Evolutionary conservation across 2,113 vertebrate genomes (phyloP), one percentile per base, ranked within the genome.

Genomic region (Nothoprocta pentlandii): DNA sequence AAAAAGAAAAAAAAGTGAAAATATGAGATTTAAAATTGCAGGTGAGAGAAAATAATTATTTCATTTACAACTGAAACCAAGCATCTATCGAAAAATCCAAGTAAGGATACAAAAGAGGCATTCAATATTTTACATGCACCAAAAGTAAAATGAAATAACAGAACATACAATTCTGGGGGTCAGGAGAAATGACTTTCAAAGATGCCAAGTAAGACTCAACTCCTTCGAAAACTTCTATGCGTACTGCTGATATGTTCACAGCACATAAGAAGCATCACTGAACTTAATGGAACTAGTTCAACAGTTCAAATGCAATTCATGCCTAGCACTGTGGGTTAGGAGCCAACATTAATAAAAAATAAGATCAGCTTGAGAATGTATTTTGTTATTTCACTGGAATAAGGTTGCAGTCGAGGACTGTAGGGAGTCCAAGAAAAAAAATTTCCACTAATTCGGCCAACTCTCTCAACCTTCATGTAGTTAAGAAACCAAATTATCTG

Each of bases 241-340:
- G 25, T 7, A 26, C 36, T 71, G 7, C 11, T 46, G 12, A 70
- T 7, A 39, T 0, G 44, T 12, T 47, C 25, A 25, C 53, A 80
- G 14, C 14, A 30, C 21, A 59, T 5, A 15, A 82, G 9, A 93
- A 61, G 2, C 13, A 88, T 36, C 23, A 74, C 8, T 17, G 36
- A 91, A 94, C 89, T 58, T 64, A 88, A 84, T 20, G 22, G 67
- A 93, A 68, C 39, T 53, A 41, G 17, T 75, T 91, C 23, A 53
- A 88, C 9, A 59, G 44, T 44, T 77, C 34, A 64, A 64, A 19
- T 25, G 21, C 16, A 87, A 73, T 79, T 76, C 30, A 39, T 59
- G 21, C 56, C 36, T 81, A 54, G 67, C 59, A 80, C 22, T 66
- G 19, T 62, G 82, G 47, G 25, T 51, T 16, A 20, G 34, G 77